These are phyloP conservation scores for Lineus longissimus DNA, from an alignment of 1,140 invertebrate genomes.

Conservation along the genomic window DNA sequence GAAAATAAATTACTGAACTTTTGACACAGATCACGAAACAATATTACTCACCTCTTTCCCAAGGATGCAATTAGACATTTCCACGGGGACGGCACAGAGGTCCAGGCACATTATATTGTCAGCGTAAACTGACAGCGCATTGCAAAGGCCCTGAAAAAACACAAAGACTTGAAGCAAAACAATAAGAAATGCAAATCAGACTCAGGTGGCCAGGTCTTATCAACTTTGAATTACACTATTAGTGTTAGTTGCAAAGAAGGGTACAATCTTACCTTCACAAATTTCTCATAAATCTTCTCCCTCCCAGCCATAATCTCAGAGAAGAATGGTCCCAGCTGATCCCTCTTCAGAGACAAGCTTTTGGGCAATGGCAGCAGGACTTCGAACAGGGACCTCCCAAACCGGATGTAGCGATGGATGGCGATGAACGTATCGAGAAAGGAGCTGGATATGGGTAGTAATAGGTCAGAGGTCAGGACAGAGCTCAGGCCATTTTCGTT, in stretches of 20 bases:
- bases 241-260: no score
- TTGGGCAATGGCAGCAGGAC: background rate
- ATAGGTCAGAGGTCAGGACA: no score
- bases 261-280: constrained; percentile 5
- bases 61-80: constrained; percentile 26
- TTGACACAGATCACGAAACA: no score
- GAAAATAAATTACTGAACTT: no score
- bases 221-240: no score
- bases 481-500: no score
- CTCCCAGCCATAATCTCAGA: constrained; percentile 3
- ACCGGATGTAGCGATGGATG: background rate
- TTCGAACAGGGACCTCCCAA: background rate
- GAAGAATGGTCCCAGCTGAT: background rate
- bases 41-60: constrained; percentile 31
- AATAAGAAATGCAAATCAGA: no score
- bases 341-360: background rate
- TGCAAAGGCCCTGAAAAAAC: constrained; percentile 28
- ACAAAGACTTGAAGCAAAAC: no score
- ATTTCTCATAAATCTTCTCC: constrained; percentile 19
- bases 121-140: constrained; percentile 26
- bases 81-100: constrained; percentile 32
- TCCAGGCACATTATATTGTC: constrained; percentile 47
- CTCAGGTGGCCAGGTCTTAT: no score
- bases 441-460: background rate
- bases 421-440: background rate